Evolutionary conservation across 2,888 invertebrate genomes (phyloP), one percentile per base, ranked within the genome.

Genomic region (Drosophila paranaensis): DNA sequence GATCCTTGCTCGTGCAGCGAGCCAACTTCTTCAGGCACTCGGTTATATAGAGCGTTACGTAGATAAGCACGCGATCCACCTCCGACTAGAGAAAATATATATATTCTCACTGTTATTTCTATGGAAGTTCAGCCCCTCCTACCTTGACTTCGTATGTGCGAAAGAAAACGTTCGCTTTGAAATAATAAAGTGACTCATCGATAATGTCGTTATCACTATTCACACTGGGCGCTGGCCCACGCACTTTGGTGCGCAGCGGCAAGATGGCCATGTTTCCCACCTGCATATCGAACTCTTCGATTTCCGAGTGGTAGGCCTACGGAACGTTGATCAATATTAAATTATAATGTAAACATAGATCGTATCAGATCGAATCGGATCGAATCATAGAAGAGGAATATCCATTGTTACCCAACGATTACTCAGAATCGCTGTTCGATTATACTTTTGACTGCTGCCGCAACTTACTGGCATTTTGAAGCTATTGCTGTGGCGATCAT

Each of bases 151-250:
- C 99, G 93, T 98, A 99, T 42, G 98, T 98, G 81, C 99, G 95
- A 93, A 99, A 99, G 93, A 99, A 99, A 4, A 99, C 98, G 94
- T 99, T 99, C 1, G 99, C 98, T 94, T 98, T 99, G 93, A 99
- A 99, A 93, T 95, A 99, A 91, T 97, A 97, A 42, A 99, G 94
- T 60, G 99, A 97, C 94, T 99, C 99, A 93, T 99, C 99, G 81
- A 99, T 97, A 78, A 99, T 97, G 93, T 99, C 99, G 81, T 95
- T 94, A 64, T 96, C 96, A 67, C 95, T 94, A 60, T 93, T 94
- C 20, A 93, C 94, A 61, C 94, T 94, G 13, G 97, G 97, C 20
- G 99, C 98, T 42, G 99, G 99, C 11, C 99, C 99, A 85, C 98
- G 95, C 91, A 95, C 97, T 87, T 96, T 96, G 0, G 99, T 99